Evolutionary conservation across 2,797 vertebrate species (phyloP), one percentile per base, ranked within the genome.

Genomic region (Protonibea diacanthus): DNA sequence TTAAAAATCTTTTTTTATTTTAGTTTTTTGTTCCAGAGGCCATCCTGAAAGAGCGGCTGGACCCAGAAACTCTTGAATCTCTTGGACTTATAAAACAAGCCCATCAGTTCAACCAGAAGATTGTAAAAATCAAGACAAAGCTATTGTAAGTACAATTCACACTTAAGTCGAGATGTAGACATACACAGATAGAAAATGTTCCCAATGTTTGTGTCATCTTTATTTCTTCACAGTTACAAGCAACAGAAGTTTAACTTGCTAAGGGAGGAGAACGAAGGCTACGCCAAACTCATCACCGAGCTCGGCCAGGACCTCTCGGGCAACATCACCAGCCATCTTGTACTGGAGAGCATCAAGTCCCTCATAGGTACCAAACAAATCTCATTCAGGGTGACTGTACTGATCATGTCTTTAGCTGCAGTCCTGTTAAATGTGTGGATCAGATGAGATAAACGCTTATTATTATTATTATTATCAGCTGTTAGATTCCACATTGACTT

Each of bases 51-150:
- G 98, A 99, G 88, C 95, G 98, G 13, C 93, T 99, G 76, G 98
- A 99, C 91, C 98, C 98, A 73, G 98, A 99, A 94, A 99, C 98
- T 0, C 92, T 99, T 81, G 98, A 99, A 90, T 97, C 97, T 3
- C 94, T 99, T 80, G 98, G 98, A 66, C 96, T 99, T 65, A 99
- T 99, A 91, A 99, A 99, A 89, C 98, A 99, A 79, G 97, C 98
- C 63, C 97, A 98, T 83, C 98, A 99, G 84, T 99, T 99, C 92
- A 99, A 99, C 93, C 98, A 99, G 93, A 99, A 99, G 94, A 99
- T 98, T 80, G 98, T 99, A 71, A 99, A 99, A 96, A 99, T 99
- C 94, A 99, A 99, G 95, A 99, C 98, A 81, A 99, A 99, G 90
- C 96, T 99, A 78, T 99, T 99, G 98, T 99, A 94, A 98, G 98